Evolutionary conservation across 1,140 invertebrate genomes (phyloP), one percentile per base, ranked within the genome.

Genomic region (Campoletis sonorensis): DNA sequence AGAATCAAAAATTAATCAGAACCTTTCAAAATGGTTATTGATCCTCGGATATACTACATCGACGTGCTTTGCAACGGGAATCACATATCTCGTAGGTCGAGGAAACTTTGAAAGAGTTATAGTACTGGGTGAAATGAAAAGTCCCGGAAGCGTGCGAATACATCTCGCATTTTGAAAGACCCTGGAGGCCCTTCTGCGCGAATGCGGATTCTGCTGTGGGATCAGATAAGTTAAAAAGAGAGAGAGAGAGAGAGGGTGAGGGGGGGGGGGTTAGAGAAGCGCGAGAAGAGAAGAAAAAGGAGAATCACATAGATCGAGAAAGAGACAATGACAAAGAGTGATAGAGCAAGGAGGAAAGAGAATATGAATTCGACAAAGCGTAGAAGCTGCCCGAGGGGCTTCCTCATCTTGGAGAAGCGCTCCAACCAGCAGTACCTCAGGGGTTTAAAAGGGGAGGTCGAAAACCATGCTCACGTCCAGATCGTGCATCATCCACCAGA

Each of bases 401-500:
- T 58, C 71, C 30, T 68, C 80, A 18, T 23, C 73, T 71, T 13
- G 51, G n/a, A 23, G 76, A 67, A 27, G 81, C 81, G 73, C 79
- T 79, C 81, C 79, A 10, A 11, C 40, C 40, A 45, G 83, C 79
- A 73, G 85, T 80, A 64, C 76, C 79, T 72, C 58, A 5, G 80
- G 61, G 72, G 81, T 26, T 49, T 54, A 49, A 37, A 67, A 4
- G 51, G 67, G 45, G 26, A 80, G 76, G 61, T 71, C 82, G 81
- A 79, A 72, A 45, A 79, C 54, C 21, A 26, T 72, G 45, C 70
- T 71, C 86, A 83, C 85, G 87, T 88, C 61, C 81, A 30, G 76
- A 79, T 70, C 84, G 85, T 88, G 86, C 70, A 86, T 88, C 87
- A 89, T 89, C 84, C 84, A 45, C 79, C 67, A 81, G 75, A 82